Conservation (phyloP, 2,888 invertebrate genomes). For the Eudasyphora cyanicolor region DNA sequence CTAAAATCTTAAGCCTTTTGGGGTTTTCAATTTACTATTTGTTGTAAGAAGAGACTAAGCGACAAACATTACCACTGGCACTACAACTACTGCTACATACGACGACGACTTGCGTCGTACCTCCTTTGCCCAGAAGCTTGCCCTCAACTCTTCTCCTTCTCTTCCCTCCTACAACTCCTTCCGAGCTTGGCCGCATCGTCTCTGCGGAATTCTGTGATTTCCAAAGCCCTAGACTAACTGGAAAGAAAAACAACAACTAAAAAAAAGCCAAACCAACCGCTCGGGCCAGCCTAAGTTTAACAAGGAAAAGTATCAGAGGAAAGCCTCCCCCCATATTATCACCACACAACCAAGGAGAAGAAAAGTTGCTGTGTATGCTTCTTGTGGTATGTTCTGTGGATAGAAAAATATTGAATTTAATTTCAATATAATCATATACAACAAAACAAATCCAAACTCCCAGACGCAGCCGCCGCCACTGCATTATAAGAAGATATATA, state of each 20-base stretch:
- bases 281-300: neutral
- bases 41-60: too few species aligned
- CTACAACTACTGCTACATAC: neutral
- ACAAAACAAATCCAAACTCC: neutral
- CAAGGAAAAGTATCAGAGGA: too few species aligned
- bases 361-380: neutral
- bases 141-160: neutral
- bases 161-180: neutral
- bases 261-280: too few species aligned
- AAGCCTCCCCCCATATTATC: too few species aligned
- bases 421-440: conserved; percentile 1
- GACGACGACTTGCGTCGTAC: neutral
- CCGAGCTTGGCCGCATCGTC: too few species aligned
- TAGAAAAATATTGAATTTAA: conserved; percentile 12
- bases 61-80: neutral
- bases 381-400: neutral
- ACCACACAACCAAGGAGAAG: neutral
- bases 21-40: conserved; percentile 23
- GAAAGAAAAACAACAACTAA: neutral
- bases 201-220: neutral
- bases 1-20: conserved; percentile 40
- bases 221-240: conserved; percentile 12
- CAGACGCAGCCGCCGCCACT: too few species aligned
- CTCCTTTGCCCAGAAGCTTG: neutral
- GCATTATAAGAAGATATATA: too few species aligned